A percentile compares a stretch with the other conserved stretches of the same genome.
These are phyloP conservation scores for Manduca sexta DNA, from an alignment of 1,140 invertebrate species.

Conservation along the genomic window DNA sequence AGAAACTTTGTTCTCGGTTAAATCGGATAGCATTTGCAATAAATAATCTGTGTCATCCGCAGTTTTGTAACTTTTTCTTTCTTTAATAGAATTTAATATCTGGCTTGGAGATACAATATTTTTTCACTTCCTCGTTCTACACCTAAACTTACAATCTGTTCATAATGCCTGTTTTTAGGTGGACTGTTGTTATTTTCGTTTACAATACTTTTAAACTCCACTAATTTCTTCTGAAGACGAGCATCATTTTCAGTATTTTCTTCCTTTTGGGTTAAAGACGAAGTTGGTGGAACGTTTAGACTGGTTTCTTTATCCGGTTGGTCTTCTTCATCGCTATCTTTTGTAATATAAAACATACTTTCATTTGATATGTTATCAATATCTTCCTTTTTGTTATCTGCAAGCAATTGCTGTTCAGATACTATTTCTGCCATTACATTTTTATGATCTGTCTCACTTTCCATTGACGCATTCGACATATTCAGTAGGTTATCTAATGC, in stretches of 20 bases:
- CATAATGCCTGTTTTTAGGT: constrained; percentile 23
- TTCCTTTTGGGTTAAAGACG: constrained; percentile 18
- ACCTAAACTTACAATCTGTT: constrained; percentile 26
- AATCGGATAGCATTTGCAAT: constrained; percentile 45
- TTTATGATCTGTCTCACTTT: constrained; percentile 14
- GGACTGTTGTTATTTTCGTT: constrained; percentile 10
- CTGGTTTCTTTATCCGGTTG: constrained; percentile 3
- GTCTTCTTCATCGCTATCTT: constrained; percentile 22
- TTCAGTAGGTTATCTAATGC: constrained; percentile 36
- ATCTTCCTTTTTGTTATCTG: not conserved
- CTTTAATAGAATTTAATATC: not conserved
- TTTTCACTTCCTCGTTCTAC: constrained; percentile 9
- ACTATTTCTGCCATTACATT: not conserved
- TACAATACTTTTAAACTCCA: constrained; percentile 9
- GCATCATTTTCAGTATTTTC: constrained; percentile 3
- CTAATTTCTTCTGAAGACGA: constrained; percentile 21
- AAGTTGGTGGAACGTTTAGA: constrained; percentile 8
- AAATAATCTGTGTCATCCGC: constrained; percentile 51
- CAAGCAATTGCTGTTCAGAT: not conserved
- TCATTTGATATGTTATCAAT: constrained; percentile 17
- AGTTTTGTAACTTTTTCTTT: constrained; percentile 20
- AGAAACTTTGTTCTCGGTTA: constrained; percentile 31
- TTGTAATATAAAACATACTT: constrained; percentile 28
- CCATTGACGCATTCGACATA: constrained; percentile 33
- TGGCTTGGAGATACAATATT: not conserved